Base-by-base conservation (phyloP, 2,797 vertebrate genomes). In the Acridotheres tristis region DNA sequence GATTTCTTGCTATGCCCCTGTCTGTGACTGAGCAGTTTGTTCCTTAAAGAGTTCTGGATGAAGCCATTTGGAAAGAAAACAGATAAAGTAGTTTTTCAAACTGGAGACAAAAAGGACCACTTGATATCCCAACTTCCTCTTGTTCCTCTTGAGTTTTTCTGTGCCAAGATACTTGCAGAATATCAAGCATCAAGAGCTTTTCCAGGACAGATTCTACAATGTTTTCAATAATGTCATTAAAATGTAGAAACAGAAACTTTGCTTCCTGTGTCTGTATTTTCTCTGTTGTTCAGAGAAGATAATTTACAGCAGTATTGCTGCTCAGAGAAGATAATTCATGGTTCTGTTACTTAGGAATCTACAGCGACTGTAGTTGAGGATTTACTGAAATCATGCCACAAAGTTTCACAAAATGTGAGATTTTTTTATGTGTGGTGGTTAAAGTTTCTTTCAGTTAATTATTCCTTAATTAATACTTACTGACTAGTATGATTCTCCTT, bases 191-290 rank as follows among this genome's bases (percentile, higher is more conserved):
- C 21, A 54, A 69, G 76, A 42, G 29, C 42, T 61, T 53, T 87
- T 67, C 23, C 13, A 47, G 55, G 26, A 61, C 29, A 42, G 45
- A 72, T 68, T 85, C 32, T 78, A 26, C 48, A 53, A 4, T 25
- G 6, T 85, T 89, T 82, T 88, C 42, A 47, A 3, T 72, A 57
- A 50, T 62, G n/a, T 8, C 3, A 20, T 79, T 76, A 50, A 78
- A 75, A 72, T 36, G 23, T 34, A 66, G 73, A 55, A 81, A 29
- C 7, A 19, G n/a, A 58, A 85, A 18, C 50, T 91, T 89, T 67
- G 17, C 20, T 89, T 95, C 66, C 57, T 29, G 16, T 78, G 54
- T 43, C 62, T 86, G 32, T 61, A 34, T 92, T 83, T 86, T 76
- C 34, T 76, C 40, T 67, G 57, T 78, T 85, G 22, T 61, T 91